Evolutionary conservation across 2,797 vertebrate species (phyloP).

Genomic region (Pangasius macronema): DNA sequence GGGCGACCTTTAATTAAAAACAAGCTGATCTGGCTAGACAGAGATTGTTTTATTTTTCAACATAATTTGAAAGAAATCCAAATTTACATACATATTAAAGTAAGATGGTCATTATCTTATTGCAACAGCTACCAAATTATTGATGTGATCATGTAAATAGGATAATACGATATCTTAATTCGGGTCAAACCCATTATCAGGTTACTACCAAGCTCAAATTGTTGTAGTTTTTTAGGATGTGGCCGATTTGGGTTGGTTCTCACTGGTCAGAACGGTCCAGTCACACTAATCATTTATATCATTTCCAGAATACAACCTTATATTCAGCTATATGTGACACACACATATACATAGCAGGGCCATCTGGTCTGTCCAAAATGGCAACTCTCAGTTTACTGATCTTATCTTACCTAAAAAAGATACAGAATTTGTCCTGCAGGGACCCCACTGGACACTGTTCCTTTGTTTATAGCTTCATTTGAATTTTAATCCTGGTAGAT

Average conservation of each 20-base stretch:
- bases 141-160: neutral
- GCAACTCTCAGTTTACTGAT: neutral
- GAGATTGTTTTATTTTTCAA: neutral
- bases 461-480: neutral
- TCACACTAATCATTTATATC: no score
- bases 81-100: neutral
- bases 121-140: neutral
- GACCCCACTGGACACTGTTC: neutral
- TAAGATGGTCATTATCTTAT: neutral
- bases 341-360: neutral
- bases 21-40: no score
- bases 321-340: neutral
- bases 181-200: neutral
- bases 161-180: neutral
- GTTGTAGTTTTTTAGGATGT: neutral
- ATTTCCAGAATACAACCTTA: neutral
- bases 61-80: neutral
- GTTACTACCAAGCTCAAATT: neutral
- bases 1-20: neutral
- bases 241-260: neutral
- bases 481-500: neutral
- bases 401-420: slow-evolving; percentile 1
- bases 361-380: neutral
- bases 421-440: neutral
- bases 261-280: neutral